A percentile compares a stretch with the other conserved stretches of the same genome.
phyloP scores from a whole-genome alignment of 1,140 invertebrate species.

The Lordiphosa stackelbergi region DNA sequence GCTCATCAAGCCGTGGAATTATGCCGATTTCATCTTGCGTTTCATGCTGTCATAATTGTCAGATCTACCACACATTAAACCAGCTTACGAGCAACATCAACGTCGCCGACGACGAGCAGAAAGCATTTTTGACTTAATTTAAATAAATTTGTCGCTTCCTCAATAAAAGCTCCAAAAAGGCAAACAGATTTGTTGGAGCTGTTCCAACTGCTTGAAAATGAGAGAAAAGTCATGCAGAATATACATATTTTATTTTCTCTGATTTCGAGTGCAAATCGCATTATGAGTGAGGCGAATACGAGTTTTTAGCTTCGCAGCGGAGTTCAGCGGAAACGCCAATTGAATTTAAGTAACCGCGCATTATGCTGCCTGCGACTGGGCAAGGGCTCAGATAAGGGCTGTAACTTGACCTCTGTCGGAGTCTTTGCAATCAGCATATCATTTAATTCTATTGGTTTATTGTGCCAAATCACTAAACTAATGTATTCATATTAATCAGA shows the following conservation, averaged over 20 bases:
- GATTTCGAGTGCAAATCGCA: conserved; percentile 64
- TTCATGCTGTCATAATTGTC: conserved; percentile 69
- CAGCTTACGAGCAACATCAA: conserved; percentile 33
- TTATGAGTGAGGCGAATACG: conserved; percentile 35
- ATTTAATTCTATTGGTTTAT: conserved; percentile 68
- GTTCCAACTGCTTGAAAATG: conserved; percentile 6
- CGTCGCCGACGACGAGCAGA: conserved; percentile 6
- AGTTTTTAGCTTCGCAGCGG: conserved; percentile 10
- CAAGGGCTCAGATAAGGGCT: background rate
- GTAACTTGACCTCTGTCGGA: conserved; percentile 54
- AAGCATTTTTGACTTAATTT: conserved; percentile 67
- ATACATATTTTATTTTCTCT: conserved; percentile 30
- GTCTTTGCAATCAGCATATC: conserved; percentile 48
- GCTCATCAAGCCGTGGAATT: conserved; percentile 32
- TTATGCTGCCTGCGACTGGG: conserved; percentile 19
- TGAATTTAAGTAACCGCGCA: conserved; percentile 70
- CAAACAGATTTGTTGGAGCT: conserved; percentile 28
- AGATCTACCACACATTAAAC: conserved; percentile 69
- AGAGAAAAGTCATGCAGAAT: background rate
- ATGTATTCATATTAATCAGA: conserved; percentile 75
- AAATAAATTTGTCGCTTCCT: conserved; percentile 74
- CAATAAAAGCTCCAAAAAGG: conserved; percentile 56
- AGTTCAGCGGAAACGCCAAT: conserved; percentile 66
- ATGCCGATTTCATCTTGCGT: conserved; percentile 64
- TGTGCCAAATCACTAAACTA: conserved; percentile 62